A percentile compares a stretch with the other conserved stretches of the same genome.
Evolutionary conservation across 1,140 invertebrate genomes (phyloP).

Genomic region (Papilio aristodemus): DNA sequence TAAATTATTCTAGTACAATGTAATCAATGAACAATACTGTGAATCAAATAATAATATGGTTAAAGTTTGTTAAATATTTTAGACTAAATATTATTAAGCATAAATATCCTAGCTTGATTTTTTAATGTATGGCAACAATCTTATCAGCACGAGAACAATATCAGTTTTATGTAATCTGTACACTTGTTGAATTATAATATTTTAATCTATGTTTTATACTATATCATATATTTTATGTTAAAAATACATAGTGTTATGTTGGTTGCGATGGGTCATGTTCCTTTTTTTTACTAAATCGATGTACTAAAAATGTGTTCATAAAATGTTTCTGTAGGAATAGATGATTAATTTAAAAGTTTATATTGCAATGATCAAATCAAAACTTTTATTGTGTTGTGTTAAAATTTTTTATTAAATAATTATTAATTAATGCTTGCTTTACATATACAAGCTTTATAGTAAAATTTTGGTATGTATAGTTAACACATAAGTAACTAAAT

Average conservation of each 20-base stretch:
- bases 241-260: background rate
- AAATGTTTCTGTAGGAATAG: too few relatives aligned
- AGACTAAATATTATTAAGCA: background rate
- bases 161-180: background rate
- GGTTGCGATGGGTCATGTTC: background rate
- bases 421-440: too few relatives aligned
- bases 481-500: too few relatives aligned
- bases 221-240: background rate
- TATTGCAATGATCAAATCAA: too few relatives aligned
- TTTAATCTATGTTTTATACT: background rate
- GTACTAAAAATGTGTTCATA: too few relatives aligned
- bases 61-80: slow-evolving; percentile 14
- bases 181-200: slow-evolving; percentile 1
- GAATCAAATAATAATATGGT: background rate
- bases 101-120: background rate
- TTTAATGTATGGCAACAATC: background rate
- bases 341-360: too few relatives aligned
- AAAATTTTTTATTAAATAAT: too few relatives aligned
- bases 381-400: too few relatives aligned
- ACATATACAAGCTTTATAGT: too few relatives aligned
- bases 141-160: background rate
- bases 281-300: background rate
- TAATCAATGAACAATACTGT: background rate
- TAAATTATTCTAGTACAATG: slow-evolving; percentile 13
- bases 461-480: too few relatives aligned